Conservation (phyloP, 2,888 invertebrate species). For the Netelia virgata region DNA sequence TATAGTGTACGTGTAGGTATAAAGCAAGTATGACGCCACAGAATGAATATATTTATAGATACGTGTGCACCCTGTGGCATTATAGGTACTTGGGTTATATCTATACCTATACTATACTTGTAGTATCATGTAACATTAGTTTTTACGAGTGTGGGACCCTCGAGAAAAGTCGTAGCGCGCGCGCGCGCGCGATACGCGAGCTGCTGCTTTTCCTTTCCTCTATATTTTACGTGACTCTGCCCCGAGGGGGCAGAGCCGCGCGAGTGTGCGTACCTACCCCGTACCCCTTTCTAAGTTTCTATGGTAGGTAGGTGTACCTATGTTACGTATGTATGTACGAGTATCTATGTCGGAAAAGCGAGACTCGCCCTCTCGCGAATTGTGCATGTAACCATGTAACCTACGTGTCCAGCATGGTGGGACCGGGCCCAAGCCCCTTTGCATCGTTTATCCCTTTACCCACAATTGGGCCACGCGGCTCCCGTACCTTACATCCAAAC, state of each 20-base stretch:
- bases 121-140: slow-evolving; percentile 73
- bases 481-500: slow-evolving; percentile 16
- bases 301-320: too few relatives aligned
- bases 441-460: slow-evolving; percentile 46
- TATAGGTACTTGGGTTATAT: neutral
- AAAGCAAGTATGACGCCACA: neutral
- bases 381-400: slow-evolving; percentile 44
- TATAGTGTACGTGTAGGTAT: too few relatives aligned
- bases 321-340: too few relatives aligned
- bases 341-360: slow-evolving; percentile 36
- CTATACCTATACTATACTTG: slow-evolving; percentile 25
- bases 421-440: slow-evolving; percentile 15
- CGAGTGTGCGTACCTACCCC: too few relatives aligned
- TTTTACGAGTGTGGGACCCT: slow-evolving; percentile 77
- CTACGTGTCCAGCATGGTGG: slow-evolving; percentile 26
- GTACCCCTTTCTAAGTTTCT: slow-evolving; percentile 14
- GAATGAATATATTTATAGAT: slow-evolving; percentile 19
- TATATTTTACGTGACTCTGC: slow-evolving; percentile 75
- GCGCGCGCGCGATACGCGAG: slow-evolving; percentile 63
- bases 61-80: neutral
- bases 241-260: too few relatives aligned
- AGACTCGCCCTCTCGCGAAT: slow-evolving; percentile 34
- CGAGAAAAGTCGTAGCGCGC: slow-evolving; percentile 75
- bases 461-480: slow-evolving; percentile 55
- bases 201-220: slow-evolving; percentile 60